Evolutionary conservation across 2,888 invertebrate genomes (phyloP).

Genomic region (Chymomyza fuscimana): DNA sequence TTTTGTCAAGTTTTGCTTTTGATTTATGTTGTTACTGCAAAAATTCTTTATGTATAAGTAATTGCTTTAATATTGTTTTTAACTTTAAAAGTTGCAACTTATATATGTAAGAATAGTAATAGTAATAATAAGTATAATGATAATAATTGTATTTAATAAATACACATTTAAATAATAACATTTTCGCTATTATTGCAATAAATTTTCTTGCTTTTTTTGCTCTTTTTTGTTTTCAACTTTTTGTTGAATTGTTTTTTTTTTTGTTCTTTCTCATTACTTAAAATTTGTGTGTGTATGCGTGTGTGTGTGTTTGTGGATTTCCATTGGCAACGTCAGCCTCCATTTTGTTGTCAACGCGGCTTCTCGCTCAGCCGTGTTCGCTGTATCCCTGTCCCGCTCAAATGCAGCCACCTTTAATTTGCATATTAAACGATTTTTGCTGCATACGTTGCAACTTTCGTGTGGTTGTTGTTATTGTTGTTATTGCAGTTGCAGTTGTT

Average conservation of each 20-base stretch:
- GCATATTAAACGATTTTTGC: slow-evolving; percentile 74
- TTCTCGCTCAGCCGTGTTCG: slow-evolving; percentile 18
- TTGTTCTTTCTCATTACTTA: slow-evolving; percentile 57
- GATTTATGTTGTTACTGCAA: slow-evolving; percentile 7
- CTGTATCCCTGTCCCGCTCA: slow-evolving; percentile 19
- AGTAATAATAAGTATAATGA: slow-evolving; percentile 48
- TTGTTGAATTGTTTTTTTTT: slow-evolving; percentile 22
- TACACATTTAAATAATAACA: slow-evolving; percentile 71
- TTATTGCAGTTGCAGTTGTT: slow-evolving; percentile 39
- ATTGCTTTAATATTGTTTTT: slow-evolving; percentile 50
- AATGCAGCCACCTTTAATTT: slow-evolving; percentile 64
- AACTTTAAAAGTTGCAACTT: slow-evolving; percentile 70
- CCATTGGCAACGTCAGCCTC: slow-evolving; percentile 25
- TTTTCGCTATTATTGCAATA: slow-evolving; percentile 73
- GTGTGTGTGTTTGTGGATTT: slow-evolving; percentile 25
- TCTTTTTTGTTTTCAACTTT: slow-evolving; percentile 25
- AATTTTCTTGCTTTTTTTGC: slow-evolving; percentile 33
- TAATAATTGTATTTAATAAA: slow-evolving; percentile 59
- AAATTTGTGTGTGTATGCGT: slow-evolving; percentile 30
- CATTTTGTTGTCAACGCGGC: slow-evolving; percentile 24
- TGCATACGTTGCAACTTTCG: slow-evolving; percentile 70
- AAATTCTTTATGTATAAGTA: slow-evolving; percentile 35
- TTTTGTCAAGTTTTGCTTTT: slow-evolving; percentile 9
- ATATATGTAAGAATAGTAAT: slow-evolving; percentile 56
- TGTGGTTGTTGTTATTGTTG: slow-evolving; percentile 33